Evolutionary conservation across 2,797 vertebrate species (phyloP), one percentile per base, ranked within the genome.

Genomic region (Babyrousa celebensis): DNA sequence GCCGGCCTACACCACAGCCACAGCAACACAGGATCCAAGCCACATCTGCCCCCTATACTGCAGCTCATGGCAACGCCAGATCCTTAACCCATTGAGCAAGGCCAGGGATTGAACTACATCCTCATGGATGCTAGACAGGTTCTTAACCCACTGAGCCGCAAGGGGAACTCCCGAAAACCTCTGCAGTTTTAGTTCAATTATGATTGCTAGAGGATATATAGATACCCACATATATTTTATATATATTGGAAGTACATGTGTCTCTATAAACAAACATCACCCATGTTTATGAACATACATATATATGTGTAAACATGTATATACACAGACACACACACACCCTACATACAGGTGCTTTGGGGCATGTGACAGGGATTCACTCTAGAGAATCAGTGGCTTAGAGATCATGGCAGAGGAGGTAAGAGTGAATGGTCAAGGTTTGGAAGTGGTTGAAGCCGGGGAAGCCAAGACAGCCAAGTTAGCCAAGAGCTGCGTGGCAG

Each of bases 311-410:
- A 65, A 52, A 94, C 10, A 78, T 29, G 2, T 18, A 54, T 1
- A 78, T 5, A 70, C 16, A 60, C 0, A 56, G 2, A 84, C 0
- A n/a, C 1, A 27, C 7, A 63, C 9, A 85, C 5, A 82, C 17
- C 2, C 23, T 2, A 48, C 4, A 79, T 8, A 32, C 15, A 16
- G 43, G 40, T 85, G 16, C 7, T 89, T 94, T 68, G 72, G 75
- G 80, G 60, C 40, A 97, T 86, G 89, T 95, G 97, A 96, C 74
- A 96, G 97, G 74, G 93, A 97, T 93, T 88, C 78, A 93, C 29
- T 95, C 43, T 70, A 94, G 65, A 80, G 94, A 95, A 98, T 96
- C 89, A 96, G 96, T 91, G 86, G 62, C 79, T 98, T 85, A 90
- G 83, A 78, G 94, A 86, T 90, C 71, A 68, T 7, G 67, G 78